Evolutionary conservation across 30 jellyfish, hydroid and myxozoan genomes (phyloP).

Genomic region (Aurelia aurita complex sp. Pacific): DNA sequence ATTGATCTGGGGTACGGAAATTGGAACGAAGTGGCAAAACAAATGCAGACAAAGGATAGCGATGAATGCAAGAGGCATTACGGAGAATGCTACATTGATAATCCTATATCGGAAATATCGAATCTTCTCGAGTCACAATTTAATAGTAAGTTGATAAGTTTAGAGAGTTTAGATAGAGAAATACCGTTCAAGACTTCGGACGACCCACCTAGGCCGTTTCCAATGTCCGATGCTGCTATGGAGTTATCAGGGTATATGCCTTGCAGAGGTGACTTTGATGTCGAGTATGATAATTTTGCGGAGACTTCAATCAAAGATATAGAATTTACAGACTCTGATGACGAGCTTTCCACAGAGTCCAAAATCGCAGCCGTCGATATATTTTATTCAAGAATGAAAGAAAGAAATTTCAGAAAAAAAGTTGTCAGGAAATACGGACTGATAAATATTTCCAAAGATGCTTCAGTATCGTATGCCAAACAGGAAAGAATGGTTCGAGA

Average conservation of each 20-base stretch:
- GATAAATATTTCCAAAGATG: slow-evolving; percentile 22
- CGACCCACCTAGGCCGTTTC: slow-evolving; percentile 95
- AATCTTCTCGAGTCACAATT: background rate
- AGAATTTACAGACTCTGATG: slow-evolving; percentile 72
- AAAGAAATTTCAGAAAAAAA: slow-evolving; percentile 61
- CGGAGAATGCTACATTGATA: slow-evolving; percentile 56
- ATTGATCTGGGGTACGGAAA: slow-evolving; percentile 90
- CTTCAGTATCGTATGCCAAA: slow-evolving; percentile 15
- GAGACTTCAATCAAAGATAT: slow-evolving; percentile 88
- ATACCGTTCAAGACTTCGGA: slow-evolving; percentile 58
- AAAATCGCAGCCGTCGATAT: slow-evolving; percentile 81
- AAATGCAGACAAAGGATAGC: slow-evolving; percentile 66
- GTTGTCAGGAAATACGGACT: slow-evolving; percentile 40
- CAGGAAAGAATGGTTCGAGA: slow-evolving; percentile 77
- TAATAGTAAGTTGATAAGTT: background rate
- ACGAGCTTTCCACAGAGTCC: slow-evolving; percentile 70
- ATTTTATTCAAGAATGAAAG: slow-evolving; percentile 67
- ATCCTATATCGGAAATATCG: slow-evolving; percentile 69
- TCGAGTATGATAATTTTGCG: slow-evolving; percentile 94
- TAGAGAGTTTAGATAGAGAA: background rate
- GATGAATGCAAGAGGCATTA: slow-evolving; percentile 90
- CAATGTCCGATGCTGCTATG: slow-evolving; percentile 51
- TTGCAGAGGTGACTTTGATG: slow-evolving; percentile 92
- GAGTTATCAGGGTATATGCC: slow-evolving; percentile 93
- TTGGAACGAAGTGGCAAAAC: slow-evolving; percentile 87